A percentile compares a stretch with the other conserved stretches of the same genome.
These are phyloP conservation scores for Glyptemys insculpta DNA, from an alignment of 2,797 vertebrate species.

Conservation along the genomic window DNA sequence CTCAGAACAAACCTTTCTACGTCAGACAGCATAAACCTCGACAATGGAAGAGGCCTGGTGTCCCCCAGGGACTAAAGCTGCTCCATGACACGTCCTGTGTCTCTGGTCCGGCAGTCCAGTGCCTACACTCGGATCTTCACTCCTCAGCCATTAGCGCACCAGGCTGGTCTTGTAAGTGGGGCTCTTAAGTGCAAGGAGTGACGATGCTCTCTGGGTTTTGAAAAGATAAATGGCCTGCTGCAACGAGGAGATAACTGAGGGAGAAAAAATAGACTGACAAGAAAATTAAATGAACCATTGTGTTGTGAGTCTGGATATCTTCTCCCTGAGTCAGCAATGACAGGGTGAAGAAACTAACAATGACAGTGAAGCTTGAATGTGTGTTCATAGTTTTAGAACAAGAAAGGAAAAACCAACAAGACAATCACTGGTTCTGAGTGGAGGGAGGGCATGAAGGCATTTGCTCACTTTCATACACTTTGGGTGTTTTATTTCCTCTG, in stretches of 20 bases:
- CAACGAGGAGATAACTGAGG: background rate
- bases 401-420: background rate
- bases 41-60: background rate
- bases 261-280: background rate
- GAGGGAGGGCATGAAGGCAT: too few relatives aligned
- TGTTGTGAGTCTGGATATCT: background rate
- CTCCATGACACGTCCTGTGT: background rate
- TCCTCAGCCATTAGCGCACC: background rate
- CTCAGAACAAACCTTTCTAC: background rate
- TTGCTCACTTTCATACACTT: background rate
- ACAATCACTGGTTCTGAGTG: too few relatives aligned
- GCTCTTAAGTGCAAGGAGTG: background rate
- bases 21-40: background rate
- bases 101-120: background rate
- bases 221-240: background rate
- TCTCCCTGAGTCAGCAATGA: background rate
- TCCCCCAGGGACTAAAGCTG: background rate
- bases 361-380: too few relatives aligned
- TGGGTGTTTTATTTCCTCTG: background rate
- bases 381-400: background rate
- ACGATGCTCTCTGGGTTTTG: background rate
- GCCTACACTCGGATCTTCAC: background rate
- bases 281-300: background rate
- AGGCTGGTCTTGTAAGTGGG: background rate
- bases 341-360: background rate